Conservation (phyloP, 2,797 vertebrate species). For the Pseudocheirus occidentalis region DNA sequence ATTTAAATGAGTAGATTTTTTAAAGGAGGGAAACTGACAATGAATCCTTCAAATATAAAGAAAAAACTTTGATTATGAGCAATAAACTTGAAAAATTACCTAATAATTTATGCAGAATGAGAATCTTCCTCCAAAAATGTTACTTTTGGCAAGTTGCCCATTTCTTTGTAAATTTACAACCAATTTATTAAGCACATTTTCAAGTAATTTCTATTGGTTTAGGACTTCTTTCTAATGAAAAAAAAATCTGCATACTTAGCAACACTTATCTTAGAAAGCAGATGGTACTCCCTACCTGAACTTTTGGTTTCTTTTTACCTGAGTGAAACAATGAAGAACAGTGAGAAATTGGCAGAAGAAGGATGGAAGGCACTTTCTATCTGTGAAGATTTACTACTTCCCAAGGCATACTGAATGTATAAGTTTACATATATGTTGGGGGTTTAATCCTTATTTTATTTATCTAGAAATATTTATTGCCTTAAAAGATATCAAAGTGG, state of each 20-base stretch:
- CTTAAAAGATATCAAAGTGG: not conserved
- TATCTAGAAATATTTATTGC: not conserved
- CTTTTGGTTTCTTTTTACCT: conserved; percentile 19
- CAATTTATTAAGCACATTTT: conserved; percentile 53
- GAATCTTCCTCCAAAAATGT: conserved; percentile 45
- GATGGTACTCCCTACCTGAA: not conserved
- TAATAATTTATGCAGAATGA: conserved; percentile 62
- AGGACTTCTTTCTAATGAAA: conserved; percentile 21
- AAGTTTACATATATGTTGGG: not conserved
- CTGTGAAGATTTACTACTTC: not conserved
- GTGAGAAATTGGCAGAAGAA: conserved; percentile 5
- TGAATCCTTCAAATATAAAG: conserved; percentile 61
- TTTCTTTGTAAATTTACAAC: conserved; percentile 33
- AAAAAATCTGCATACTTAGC: conserved; percentile 11
- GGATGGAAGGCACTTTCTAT: conserved; percentile 56
- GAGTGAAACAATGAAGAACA: conserved; percentile 35
- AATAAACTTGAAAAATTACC: conserved; percentile 61
- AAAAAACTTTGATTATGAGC: conserved; percentile 38
- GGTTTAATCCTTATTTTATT: not conserved
- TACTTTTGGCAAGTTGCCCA: conserved; percentile 21
- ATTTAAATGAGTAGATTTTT: conserved; percentile 42
- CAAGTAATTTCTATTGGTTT: conserved; percentile 32
- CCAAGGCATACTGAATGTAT: too few species aligned
- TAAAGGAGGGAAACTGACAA: conserved; percentile 52
- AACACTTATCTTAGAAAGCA: conserved; percentile 24